A percentile compares a stretch with the other conserved stretches of the same genome.
phyloP scores from a whole-genome alignment of 1,140 invertebrate species.

The Pseudomyrmex sp. region DNA sequence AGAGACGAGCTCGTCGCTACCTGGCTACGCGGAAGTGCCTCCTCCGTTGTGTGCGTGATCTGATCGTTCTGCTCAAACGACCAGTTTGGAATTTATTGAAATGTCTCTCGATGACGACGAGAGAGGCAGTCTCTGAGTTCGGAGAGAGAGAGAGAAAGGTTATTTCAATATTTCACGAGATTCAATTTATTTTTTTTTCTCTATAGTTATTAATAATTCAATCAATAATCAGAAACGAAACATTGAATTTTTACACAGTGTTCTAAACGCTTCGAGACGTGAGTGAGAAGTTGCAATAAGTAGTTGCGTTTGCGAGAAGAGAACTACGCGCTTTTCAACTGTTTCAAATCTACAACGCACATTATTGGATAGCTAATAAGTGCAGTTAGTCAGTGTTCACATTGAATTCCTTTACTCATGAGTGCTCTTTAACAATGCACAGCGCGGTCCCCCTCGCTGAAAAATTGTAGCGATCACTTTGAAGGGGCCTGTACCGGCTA shows the following conservation, averaged over 20 bases:
- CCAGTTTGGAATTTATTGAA: conserved; percentile 19
- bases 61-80: conserved; percentile 5
- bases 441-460: background rate
- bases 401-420: background rate
- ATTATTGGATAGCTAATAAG: too few relatives aligned
- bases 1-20: conserved; percentile 34
- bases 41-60: background rate
- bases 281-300: too few relatives aligned
- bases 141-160: background rate
- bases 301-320: too few relatives aligned
- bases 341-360: too few relatives aligned
- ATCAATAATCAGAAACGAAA: too few relatives aligned
- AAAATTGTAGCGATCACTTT: conserved; percentile 62
- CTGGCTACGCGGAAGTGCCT: conserved; percentile 19
- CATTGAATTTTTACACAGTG: too few relatives aligned
- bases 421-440: conserved; percentile 10
- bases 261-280: too few relatives aligned
- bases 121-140: background rate
- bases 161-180: background rate
- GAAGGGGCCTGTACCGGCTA: conserved; percentile 66
- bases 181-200: too few relatives aligned
- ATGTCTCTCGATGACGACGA: background rate
- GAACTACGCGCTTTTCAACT: too few relatives aligned
- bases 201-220: too few relatives aligned
- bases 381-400: too few relatives aligned